Evolutionary conservation across 2,797 vertebrate genomes (phyloP).

Genomic region (Spheniscus humboldti): DNA sequence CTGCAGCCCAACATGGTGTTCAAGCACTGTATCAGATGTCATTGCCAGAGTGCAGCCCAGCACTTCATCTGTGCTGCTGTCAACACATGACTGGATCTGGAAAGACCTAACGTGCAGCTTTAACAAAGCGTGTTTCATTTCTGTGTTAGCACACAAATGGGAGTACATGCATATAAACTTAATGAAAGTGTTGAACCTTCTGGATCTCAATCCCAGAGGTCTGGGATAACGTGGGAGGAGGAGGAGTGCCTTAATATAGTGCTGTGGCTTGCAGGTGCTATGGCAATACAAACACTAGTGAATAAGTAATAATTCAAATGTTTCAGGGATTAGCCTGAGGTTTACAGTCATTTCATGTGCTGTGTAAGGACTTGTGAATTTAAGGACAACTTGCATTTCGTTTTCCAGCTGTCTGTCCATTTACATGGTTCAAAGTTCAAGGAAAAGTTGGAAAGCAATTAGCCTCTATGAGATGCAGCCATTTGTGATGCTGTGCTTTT

Average conservation of each 20-base stretch:
- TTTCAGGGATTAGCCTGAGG: not conserved
- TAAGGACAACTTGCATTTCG: not conserved
- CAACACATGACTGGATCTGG: not conserved
- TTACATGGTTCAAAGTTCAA: not conserved
- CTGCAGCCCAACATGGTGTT: fast-evolving
- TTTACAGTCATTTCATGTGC: not conserved
- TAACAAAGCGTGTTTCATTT: not conserved
- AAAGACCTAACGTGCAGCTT: fast-evolving
- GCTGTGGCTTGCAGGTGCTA: not conserved
- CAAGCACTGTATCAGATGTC: not conserved
- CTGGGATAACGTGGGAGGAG: not conserved
- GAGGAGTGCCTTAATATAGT: not conserved
- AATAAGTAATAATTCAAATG: not conserved
- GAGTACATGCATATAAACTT: not conserved
- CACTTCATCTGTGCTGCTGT: not conserved
- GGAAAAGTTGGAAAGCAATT: not conserved
- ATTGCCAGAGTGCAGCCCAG: not conserved
- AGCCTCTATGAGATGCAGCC: not conserved
- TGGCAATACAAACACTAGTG: not conserved
- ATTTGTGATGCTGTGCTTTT: not conserved
- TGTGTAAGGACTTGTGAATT: not conserved
- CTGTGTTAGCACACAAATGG: not conserved
- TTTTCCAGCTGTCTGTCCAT: slow-evolving; percentile 11
- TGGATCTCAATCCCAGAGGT: not conserved
- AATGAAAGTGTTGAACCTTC: not conserved